Conservation (phyloP, 2,797 vertebrate genomes). For the Selene dorsalis region DNA sequence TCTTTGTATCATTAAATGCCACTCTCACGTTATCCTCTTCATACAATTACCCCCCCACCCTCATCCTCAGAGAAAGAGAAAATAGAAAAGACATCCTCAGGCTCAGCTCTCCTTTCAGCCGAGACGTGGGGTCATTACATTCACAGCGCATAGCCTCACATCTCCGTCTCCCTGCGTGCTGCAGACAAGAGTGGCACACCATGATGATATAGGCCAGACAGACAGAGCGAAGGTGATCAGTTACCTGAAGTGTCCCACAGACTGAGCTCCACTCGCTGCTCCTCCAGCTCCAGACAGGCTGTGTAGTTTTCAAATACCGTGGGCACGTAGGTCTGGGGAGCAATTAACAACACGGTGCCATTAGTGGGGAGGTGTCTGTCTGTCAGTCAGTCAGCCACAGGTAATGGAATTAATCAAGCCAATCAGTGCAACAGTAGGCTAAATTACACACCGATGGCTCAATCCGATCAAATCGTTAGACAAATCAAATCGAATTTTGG, state of each 20-base stretch:
- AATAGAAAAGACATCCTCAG: constrained; percentile 6
- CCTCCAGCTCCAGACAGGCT: constrained; percentile 95
- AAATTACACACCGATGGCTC: constrained; percentile 8
- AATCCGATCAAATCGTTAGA: constrained; percentile 4
- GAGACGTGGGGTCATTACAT: constrained; percentile 28
- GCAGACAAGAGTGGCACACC: constrained; percentile 32
- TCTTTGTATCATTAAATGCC: background rate
- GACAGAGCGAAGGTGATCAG: constrained; percentile 27
- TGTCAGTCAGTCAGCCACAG: constrained; percentile 50
- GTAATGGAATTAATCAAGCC: constrained; percentile 39
- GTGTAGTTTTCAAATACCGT: constrained; percentile 98
- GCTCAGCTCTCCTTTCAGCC: constrained; percentile 9
- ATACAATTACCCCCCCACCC: background rate
- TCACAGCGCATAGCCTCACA: constrained; percentile 29
- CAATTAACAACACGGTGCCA: constrained; percentile 66
- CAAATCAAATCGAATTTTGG: background rate
- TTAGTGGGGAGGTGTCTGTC: constrained; percentile 56
- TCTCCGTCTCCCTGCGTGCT: constrained; percentile 29
- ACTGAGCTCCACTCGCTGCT: constrained; percentile 95
- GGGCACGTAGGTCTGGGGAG: constrained; percentile 92
- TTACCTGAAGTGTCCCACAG: constrained; percentile 98
- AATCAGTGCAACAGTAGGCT: constrained; percentile 32
- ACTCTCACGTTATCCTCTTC: background rate
- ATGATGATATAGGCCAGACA: background rate
- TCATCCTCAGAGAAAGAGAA: background rate